Evolutionary conservation across 2,113 vertebrate species (phyloP), one percentile per base, ranked within the genome.

Genomic region (Pangasianodon hypophthalmus): DNA sequence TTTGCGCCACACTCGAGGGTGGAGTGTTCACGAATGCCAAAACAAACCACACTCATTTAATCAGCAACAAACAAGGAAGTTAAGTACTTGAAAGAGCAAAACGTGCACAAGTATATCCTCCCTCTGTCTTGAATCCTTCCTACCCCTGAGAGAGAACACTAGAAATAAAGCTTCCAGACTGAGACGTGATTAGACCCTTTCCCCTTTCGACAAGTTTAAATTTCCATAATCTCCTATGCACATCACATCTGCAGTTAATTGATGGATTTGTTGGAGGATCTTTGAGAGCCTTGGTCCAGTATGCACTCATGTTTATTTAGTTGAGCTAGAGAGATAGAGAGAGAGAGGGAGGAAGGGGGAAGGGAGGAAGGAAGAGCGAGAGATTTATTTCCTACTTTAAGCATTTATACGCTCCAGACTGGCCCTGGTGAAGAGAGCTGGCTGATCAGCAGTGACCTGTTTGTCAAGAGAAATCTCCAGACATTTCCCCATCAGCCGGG

Each of bases 171-270:
- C 62, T 88, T 41, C 37, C 92, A 95, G 94, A 94, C 91, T 86
- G 95, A 95, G 96, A 95, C 91, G 62, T 94, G 94, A 95, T 96
- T 95, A 95, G 92, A 90, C 92, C 81, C 77, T 91, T 94, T 94
- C 93, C 91, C 93, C 92, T 62, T 44, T 93, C 80, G 52, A 92
- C 93, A 93, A 93, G 93, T 93, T 95, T 94, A 94, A 95, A 95
- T 94, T 95, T 95, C 90, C 90, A 92, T 94, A 95, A 96, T 96
- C 94, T 94, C 73, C 86, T 90, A 96, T 95, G 94, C 95, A 95
- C 95, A 96, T 96, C 95, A 95, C 95, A 95, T 96, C 95, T 95
- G 94, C 92, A 90, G 93, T 93, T 96, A 95, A 96, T 95, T 95
- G 95, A 96, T 94, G 95, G 96, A 96, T 96, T 96, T 96, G 94